A percentile compares a stretch with the other conserved stretches of the same genome.
phyloP scores from a whole-genome alignment of 2,797 vertebrate genomes.

The Lacerta bilineata region DNA sequence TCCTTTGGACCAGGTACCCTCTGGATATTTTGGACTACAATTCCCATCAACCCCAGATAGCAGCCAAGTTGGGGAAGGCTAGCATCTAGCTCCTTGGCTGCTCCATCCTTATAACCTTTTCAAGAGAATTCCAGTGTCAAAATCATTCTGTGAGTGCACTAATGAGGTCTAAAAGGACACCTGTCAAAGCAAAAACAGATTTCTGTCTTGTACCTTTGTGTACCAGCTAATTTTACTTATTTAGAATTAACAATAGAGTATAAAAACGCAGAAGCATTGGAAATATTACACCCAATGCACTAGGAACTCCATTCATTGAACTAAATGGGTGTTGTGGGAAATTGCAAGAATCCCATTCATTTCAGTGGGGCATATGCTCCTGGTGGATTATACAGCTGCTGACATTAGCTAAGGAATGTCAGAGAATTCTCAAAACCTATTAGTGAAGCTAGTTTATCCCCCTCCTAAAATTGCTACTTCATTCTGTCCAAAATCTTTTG shows the following conservation, averaged over 20 bases:
- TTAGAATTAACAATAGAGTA: constrained; percentile 11
- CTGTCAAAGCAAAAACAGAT: not conserved
- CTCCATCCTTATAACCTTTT: not conserved
- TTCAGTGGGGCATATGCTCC: constrained; percentile 17
- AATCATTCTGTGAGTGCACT: not conserved
- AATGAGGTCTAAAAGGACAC: not conserved
- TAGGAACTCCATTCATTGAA: constrained; percentile 11
- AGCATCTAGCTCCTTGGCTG: not conserved
- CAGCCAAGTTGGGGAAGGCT: not conserved
- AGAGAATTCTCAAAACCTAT: not conserved
- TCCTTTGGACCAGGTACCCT: too few relatives aligned
- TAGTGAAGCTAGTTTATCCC: constrained; percentile 10
- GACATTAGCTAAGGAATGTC: constrained; percentile 10
- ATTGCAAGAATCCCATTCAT: constrained; percentile 6
- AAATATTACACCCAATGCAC: not conserved
- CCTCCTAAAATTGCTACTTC: not conserved
- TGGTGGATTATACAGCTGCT: constrained; percentile 14
- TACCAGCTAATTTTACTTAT: not conserved
- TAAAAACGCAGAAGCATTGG: not conserved
- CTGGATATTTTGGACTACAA: too few relatives aligned
- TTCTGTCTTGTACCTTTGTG: not conserved
- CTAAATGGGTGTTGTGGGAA: constrained; percentile 20
- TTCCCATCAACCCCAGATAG: too few relatives aligned
- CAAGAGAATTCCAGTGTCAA: constrained; percentile 11
- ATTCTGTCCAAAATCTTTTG: not conserved